Evolutionary conservation across 2,888 invertebrate species (phyloP).

Genomic region (Drosophila incognita): DNA sequence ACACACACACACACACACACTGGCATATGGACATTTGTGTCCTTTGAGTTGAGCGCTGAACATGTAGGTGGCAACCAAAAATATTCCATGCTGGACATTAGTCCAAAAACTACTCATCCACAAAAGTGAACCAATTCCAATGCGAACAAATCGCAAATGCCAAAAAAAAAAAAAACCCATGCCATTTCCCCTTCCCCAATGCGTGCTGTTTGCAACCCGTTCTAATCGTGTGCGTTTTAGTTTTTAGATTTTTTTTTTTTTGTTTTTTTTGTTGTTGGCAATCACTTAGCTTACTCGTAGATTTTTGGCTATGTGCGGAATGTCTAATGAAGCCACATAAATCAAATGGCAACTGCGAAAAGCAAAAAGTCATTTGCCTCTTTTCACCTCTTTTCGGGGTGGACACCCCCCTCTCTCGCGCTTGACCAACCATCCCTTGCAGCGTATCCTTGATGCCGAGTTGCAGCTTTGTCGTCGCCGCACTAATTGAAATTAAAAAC

Average conservation of each 20-base stretch:
- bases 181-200: constrained; percentile 4
- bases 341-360: constrained; percentile 74
- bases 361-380: constrained; percentile 29
- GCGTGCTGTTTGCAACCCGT: constrained; percentile 24
- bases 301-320: constrained; percentile 66
- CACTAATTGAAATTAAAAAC: constrained; percentile 77
- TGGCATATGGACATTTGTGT: constrained; percentile 12
- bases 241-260: constrained; percentile 42
- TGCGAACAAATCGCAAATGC: not conserved
- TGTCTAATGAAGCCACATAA: constrained; percentile 84
- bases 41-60: constrained; percentile 44
- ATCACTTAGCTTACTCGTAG: constrained; percentile 64
- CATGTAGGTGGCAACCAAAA: constrained; percentile 64
- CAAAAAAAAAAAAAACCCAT: not conserved
- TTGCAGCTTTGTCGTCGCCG: constrained; percentile 47
- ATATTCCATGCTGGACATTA: constrained; percentile 75
- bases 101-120: constrained; percentile 49
- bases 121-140: constrained; percentile 19
- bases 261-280: constrained; percentile 49
- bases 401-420: not conserved
- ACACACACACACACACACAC: not conserved
- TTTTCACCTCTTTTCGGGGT: constrained; percentile 9
- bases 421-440: constrained; percentile 23
- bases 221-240: constrained; percentile 38
- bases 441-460: not conserved